These are phyloP conservation scores for Stenurella melanura DNA, from an alignment of 2,888 invertebrate species.

Conservation along the genomic window DNA sequence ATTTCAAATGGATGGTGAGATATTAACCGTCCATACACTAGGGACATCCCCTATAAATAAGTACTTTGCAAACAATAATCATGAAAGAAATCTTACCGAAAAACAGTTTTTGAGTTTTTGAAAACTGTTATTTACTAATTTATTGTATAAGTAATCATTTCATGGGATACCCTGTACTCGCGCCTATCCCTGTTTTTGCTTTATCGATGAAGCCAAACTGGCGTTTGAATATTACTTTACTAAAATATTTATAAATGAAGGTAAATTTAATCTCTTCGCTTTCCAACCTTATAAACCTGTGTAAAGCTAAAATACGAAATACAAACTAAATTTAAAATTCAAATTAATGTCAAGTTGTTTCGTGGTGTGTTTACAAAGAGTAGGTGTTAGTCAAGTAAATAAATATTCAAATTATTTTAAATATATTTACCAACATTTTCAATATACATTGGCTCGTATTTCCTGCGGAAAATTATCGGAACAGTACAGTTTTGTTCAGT, in stretches of 20 bases:
- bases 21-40: no score
- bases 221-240: neutral
- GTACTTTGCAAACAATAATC: no score
- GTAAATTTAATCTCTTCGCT: neutral
- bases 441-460: no score
- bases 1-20: no score
- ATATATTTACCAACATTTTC: neutral
- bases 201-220: neutral
- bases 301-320: neutral
- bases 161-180: neutral
- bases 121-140: no score
- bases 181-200: neutral
- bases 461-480: no score
- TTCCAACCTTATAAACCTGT: neutral
- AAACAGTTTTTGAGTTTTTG: no score
- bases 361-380: neutral
- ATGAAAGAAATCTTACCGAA: no score
- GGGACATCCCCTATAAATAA: no score
- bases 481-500: no score
- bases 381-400: neutral
- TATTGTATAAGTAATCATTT: no score
- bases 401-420: conserved; percentile 1
- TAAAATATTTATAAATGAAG: neutral
- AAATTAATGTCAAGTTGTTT: neutral
- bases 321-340: neutral